Conservation (phyloP, 1,140 invertebrate genomes). For the Centruroides vittatus region DNA sequence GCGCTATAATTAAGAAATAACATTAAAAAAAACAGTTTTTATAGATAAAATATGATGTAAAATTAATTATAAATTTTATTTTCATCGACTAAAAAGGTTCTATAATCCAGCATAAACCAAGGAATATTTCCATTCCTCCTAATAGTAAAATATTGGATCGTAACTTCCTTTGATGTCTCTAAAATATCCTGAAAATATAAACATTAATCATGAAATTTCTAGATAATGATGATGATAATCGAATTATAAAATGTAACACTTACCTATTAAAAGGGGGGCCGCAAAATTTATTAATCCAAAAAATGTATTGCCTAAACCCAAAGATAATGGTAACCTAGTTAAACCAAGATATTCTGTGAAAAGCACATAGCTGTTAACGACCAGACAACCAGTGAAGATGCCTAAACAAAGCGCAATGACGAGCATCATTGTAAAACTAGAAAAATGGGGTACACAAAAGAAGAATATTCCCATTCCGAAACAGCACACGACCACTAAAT, state of each 20-base stretch:
- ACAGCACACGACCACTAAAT: conserved; percentile 10
- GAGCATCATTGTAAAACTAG: neutral
- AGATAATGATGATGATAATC: too few relatives aligned
- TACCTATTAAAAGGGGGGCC: conserved; percentile 16
- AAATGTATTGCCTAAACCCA: conserved; percentile 9
- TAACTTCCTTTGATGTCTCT: conserved; percentile 2
- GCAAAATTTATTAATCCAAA: conserved; percentile 10
- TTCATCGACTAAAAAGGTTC: too few relatives aligned
- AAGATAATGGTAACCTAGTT: conserved; percentile 7
- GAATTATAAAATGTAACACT: neutral
- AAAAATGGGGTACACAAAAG: neutral
- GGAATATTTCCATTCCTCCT: too few relatives aligned
- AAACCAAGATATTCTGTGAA: conserved; percentile 16
- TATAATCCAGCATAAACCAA: too few relatives aligned
- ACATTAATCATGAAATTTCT: neutral
- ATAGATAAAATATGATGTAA: too few relatives aligned
- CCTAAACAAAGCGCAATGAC: conserved; percentile 3
- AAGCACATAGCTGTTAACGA: conserved; percentile 16
- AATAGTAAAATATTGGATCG: neutral
- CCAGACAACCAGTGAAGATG: conserved; percentile 4
- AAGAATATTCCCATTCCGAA: conserved; percentile 8
- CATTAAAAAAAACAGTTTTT: too few relatives aligned
- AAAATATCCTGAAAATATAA: conserved; percentile 4
- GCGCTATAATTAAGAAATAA: too few relatives aligned
- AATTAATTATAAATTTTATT: too few relatives aligned